A percentile compares a stretch with the other conserved stretches of the same genome.
Conservation (phyloP, 2,888 invertebrate genomes). For the Drosophila heteroneura region DNA sequence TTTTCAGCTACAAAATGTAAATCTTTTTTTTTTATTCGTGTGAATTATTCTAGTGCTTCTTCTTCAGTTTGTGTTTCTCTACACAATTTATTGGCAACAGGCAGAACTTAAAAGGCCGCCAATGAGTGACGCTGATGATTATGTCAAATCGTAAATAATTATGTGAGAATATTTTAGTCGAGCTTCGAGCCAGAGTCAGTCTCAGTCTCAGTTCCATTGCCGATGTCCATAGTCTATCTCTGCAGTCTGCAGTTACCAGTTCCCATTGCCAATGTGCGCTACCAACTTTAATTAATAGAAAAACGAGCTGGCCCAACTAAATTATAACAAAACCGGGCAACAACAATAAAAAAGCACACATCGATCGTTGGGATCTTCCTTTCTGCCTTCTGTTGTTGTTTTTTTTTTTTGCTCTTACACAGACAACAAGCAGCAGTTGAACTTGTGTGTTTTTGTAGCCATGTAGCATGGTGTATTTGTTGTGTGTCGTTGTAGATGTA, state of each 20-base stretch:
- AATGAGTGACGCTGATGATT: slow-evolving; percentile 69
- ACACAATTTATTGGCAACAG: slow-evolving; percentile 35
- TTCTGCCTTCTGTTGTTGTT: not conserved
- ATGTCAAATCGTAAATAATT: slow-evolving; percentile 83
- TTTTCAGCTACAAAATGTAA: slow-evolving; percentile 55
- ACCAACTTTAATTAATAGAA: slow-evolving; percentile 74
- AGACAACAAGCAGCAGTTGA: slow-evolving; percentile 26
- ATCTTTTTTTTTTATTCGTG: slow-evolving; percentile 50
- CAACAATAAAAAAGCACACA: slow-evolving; percentile 36
- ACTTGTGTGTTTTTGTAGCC: slow-evolving; percentile 2
- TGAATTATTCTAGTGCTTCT: slow-evolving; percentile 38
- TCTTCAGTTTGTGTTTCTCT: not conserved
- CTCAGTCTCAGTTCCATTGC: slow-evolving; percentile 16
- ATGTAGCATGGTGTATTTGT: slow-evolving; percentile 22
- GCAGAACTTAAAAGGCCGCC: slow-evolving; percentile 38
- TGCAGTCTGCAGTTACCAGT: slow-evolving; percentile 7
- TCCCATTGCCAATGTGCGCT: slow-evolving; percentile 53
- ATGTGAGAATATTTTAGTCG: slow-evolving; percentile 81
- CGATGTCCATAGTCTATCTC: not conserved
- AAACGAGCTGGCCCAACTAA: slow-evolving; percentile 68
- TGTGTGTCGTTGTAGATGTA: slow-evolving; percentile 18
- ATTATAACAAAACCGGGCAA: slow-evolving; percentile 59
- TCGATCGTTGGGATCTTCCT: slow-evolving; percentile 49
- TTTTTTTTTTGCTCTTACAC: slow-evolving; percentile 10
- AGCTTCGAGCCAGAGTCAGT: slow-evolving; percentile 16